Conservation (phyloP, 2,797 vertebrate genomes). For the Channa striata region DNA sequence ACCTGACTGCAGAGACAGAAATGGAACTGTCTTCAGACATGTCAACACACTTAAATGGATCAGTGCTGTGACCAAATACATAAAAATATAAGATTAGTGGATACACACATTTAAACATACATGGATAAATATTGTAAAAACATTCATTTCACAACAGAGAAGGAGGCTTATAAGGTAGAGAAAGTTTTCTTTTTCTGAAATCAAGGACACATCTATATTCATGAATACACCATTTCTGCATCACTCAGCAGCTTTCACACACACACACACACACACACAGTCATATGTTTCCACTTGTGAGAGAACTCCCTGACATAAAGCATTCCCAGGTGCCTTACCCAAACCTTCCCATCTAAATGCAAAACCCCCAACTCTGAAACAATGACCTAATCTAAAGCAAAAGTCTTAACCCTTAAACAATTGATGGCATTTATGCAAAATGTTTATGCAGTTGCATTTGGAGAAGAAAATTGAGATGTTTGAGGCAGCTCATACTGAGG, state of each 20-base stretch:
- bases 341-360: too few relatives aligned
- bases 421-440: too few relatives aligned
- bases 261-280: not conserved
- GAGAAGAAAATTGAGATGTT: too few relatives aligned
- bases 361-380: too few relatives aligned
- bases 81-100: not conserved
- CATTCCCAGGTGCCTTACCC: too few relatives aligned
- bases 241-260: conserved; percentile 8
- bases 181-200: conserved; percentile 6
- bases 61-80: not conserved
- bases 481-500: too few relatives aligned
- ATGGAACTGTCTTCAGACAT: not conserved
- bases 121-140: not conserved
- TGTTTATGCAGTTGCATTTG: too few relatives aligned
- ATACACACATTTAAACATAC: conserved; percentile 1
- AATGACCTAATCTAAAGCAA: too few relatives aligned
- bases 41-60: not conserved
- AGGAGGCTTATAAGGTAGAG: not conserved
- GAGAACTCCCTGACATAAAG: too few relatives aligned
- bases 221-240: conserved; percentile 12
- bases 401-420: too few relatives aligned
- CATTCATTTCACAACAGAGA: conserved; percentile 2
- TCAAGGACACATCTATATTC: conserved; percentile 25
- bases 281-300: too few relatives aligned
- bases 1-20: not conserved